Percentiles rank a stretch among this genome's conserved stretches.
These are phyloP conservation scores for Holacanthella duospinosa DNA, from an alignment of 2,888 invertebrate species.

Conservation along the genomic window DNA sequence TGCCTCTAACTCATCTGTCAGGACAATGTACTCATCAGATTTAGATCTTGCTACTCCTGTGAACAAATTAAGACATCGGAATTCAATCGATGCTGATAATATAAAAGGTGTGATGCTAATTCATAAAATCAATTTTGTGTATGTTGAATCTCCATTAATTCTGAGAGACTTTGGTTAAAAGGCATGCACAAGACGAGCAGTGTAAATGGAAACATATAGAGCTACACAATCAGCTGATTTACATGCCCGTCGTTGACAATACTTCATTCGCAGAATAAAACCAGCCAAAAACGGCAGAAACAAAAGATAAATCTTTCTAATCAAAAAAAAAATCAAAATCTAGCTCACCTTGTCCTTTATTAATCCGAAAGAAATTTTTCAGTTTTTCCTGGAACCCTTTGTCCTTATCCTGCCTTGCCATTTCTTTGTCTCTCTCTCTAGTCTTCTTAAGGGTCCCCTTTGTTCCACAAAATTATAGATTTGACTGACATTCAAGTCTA, in stretches of 20 bases:
- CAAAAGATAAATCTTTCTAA: no score
- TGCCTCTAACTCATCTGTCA: conserved; percentile 65
- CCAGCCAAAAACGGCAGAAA: no score
- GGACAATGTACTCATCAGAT: conserved; percentile 56
- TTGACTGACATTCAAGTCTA: background rate
- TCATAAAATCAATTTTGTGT: no score
- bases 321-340: background rate
- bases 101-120: background rate
- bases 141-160: no score
- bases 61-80: conserved; percentile 12
- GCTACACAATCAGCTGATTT: background rate
- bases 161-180: no score
- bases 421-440: no score
- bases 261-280: no score
- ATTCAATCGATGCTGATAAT: conserved; percentile 2
- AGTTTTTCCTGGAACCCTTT: conserved; percentile 61
- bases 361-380: conserved; percentile 61
- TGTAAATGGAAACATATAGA: no score
- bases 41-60: conserved; percentile 44
- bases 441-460: no score
- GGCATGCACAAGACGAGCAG: no score
- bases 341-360: conserved; percentile 40
- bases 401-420: conserved; percentile 51
- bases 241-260: no score
- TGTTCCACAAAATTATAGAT: background rate